phyloP scores from a whole-genome alignment of 2,113 vertebrate species.

The Tenebrosternarchus preto region DNA sequence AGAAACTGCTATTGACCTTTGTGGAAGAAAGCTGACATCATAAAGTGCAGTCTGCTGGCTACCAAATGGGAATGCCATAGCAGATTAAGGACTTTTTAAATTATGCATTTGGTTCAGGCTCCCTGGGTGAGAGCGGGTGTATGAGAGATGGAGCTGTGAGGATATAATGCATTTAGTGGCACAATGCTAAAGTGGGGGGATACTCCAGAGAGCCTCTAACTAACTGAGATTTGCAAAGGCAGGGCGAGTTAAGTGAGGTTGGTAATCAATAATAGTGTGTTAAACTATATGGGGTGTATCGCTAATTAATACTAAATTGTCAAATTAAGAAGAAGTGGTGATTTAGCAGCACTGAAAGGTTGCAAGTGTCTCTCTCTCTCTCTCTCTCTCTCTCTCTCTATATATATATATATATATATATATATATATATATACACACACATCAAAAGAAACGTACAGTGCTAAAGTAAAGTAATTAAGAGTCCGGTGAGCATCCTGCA shows the following conservation, averaged over 20 bases:
- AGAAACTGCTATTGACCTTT: conserved; percentile 71
- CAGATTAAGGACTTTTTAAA: conserved; percentile 78
- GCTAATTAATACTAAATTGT: conserved; percentile 57
- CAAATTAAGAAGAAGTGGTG: conserved; percentile 51
- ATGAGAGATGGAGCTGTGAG: conserved; percentile 66
- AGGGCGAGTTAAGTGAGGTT: conserved; percentile 51
- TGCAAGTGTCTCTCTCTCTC: no score
- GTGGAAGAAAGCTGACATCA: conserved; percentile 76
- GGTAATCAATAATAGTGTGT: conserved; percentile 57
- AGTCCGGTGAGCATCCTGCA: conserved; percentile 30
- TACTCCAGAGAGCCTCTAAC: conserved; percentile 58
- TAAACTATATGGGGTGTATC: conserved; percentile 48
- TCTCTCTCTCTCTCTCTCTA: no score
- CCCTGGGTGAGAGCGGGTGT: conserved; percentile 63
- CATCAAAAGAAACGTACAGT: conserved; percentile 18
- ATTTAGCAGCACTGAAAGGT: conserved; percentile 52
- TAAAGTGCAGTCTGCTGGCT: conserved; percentile 74
- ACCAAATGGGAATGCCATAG: conserved; percentile 76
- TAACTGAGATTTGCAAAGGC: conserved; percentile 52
- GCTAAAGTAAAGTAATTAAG: conserved; percentile 45
- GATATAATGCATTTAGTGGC: conserved; percentile 61
- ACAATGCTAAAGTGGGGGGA: conserved; percentile 53
- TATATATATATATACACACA: no score
- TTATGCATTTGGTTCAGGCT: conserved; percentile 74
- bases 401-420: not conserved